phyloP scores from a whole-genome alignment of 92 coral and sea anemone genomes.

The Diadumene lineata region DNA sequence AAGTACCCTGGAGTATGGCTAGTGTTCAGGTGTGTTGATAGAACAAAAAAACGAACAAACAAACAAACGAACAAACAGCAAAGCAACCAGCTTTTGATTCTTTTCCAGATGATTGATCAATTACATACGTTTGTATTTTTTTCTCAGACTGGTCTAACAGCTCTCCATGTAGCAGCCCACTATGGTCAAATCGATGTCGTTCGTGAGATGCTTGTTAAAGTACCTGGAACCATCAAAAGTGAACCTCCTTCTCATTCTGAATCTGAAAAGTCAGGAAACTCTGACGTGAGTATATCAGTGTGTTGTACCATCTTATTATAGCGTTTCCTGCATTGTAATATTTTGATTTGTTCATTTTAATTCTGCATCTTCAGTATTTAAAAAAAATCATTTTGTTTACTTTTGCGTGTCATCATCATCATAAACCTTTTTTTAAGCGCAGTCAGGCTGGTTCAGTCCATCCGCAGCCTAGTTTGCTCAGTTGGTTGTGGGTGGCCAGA shows the following conservation, averaged over 20 bases:
- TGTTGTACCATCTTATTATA: not conserved
- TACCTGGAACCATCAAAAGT: slow-evolving; percentile 86
- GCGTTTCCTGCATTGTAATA: too few species aligned
- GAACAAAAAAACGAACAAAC: not conserved
- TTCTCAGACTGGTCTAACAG: slow-evolving; percentile 87
- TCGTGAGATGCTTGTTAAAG: slow-evolving; percentile 87
- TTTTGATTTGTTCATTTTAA: too few species aligned
- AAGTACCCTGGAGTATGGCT: slow-evolving; percentile 96
- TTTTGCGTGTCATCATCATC: too few species aligned
- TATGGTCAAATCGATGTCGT: slow-evolving; percentile 95
- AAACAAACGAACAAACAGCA: not conserved
- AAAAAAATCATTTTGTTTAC: too few species aligned
- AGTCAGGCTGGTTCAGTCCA: too few species aligned
- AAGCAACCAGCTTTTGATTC: not conserved
- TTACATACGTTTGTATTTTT: not conserved
- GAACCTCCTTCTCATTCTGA: slow-evolving; percentile 75
- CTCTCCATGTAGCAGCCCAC: slow-evolving; percentile 93
- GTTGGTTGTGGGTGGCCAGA: too few species aligned
- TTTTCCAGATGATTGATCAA: not conserved
- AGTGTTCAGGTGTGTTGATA: slow-evolving; percentile 87
- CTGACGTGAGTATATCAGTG: slow-evolving; percentile 56
- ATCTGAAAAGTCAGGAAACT: slow-evolving; percentile 52
- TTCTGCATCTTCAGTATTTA: too few species aligned
- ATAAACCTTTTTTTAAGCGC: too few species aligned
- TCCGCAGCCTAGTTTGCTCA: too few species aligned